A percentile compares a stretch with the other conserved stretches of the same genome.
phyloP scores from a whole-genome alignment of 2,888 invertebrate genomes.

The Seira ritae region DNA sequence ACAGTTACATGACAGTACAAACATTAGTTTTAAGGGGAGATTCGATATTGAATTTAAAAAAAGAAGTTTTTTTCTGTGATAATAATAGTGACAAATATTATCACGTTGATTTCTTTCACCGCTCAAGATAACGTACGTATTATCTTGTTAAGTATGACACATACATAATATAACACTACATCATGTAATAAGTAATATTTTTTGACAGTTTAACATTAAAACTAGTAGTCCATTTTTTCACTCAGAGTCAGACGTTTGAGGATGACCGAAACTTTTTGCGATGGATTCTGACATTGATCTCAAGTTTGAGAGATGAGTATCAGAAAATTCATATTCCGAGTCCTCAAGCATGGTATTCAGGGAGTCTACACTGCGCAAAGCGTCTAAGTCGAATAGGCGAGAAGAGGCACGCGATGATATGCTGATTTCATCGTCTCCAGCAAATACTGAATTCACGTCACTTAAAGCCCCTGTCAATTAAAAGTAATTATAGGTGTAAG shows the following conservation, averaged over 20 bases:
- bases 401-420: slow-evolving; percentile 91
- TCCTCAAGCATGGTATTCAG: slow-evolving; percentile 88
- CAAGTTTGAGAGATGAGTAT: slow-evolving; percentile 83
- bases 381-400: slow-evolving; percentile 86
- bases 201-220: not conserved
- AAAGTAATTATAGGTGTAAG: too few species aligned
- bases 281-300: slow-evolving; percentile 86
- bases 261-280: slow-evolving; percentile 85
- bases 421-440: slow-evolving; percentile 83
- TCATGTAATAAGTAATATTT: not conserved
- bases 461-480: slow-evolving; percentile 86
- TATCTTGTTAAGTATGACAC: not conserved
- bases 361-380: slow-evolving; percentile 86
- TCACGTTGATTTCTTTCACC: not conserved
- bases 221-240: slow-evolving; percentile 1
- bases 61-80: not conserved
- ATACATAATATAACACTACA: not conserved
- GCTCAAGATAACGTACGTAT: not conserved
- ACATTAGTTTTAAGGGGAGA: not conserved
- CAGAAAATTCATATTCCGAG: slow-evolving; percentile 80
- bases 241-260: slow-evolving; percentile 74
- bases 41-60: not conserved
- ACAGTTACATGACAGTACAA: not conserved
- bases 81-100: not conserved
- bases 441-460: slow-evolving; percentile 89